A percentile compares a stretch with the other conserved stretches of the same genome.
Conservation (phyloP, 2,113 vertebrate genomes). For the Cebus imitator region DNA sequence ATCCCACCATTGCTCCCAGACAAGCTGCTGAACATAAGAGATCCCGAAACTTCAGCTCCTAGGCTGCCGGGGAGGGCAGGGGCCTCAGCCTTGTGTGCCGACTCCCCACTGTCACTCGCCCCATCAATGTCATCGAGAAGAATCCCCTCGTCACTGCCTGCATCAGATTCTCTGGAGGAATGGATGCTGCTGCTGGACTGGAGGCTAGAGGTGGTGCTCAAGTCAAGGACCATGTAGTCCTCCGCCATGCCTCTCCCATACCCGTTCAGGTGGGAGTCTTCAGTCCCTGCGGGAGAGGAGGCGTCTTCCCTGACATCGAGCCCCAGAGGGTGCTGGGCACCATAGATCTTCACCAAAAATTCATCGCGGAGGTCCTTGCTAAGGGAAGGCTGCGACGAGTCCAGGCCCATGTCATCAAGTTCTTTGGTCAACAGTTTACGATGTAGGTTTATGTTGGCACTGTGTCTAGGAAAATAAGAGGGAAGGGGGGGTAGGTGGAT, state of each 20-base stretch:
- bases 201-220: conserved; percentile 97
- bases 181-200: conserved; percentile 97
- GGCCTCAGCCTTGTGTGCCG: conserved; percentile 85
- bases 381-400: conserved; percentile 94
- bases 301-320: conserved; percentile 91
- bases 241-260: conserved; percentile 91
- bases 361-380: conserved; percentile 97
- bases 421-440: conserved; percentile 99
- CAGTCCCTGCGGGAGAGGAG: conserved; percentile 90
- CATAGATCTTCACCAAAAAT: conserved; percentile 98
- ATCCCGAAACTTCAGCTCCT: conserved; percentile 84
- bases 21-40: conserved; percentile 90
- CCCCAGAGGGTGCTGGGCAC: conserved; percentile 91
- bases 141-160: conserved; percentile 97
- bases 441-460: conserved; percentile 99
- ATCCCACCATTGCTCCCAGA: conserved; percentile 91
- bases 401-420: conserved; percentile 99
- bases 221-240: conserved; percentile 97
- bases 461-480: conserved; percentile 93
- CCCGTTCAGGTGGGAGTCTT: conserved; percentile 94
- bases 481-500: conserved; percentile 65
- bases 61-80: conserved; percentile 83
- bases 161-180: conserved; percentile 96
- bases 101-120: conserved; percentile 94
- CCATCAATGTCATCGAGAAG: conserved; percentile 96